Evolutionary conservation across 2,113 vertebrate species (phyloP).

Genomic region (Pseudorasbora parva): DNA sequence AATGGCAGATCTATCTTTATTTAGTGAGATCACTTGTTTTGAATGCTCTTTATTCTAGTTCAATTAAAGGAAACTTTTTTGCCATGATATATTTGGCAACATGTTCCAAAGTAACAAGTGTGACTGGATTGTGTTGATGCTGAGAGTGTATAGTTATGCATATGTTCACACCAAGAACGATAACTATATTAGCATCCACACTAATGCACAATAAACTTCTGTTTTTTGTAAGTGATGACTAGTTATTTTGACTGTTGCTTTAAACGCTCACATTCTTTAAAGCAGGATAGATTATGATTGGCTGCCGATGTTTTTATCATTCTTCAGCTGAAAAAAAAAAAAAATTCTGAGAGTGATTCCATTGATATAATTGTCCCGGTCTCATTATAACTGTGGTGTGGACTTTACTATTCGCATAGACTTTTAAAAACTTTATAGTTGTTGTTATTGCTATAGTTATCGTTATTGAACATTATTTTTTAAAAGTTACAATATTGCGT

Average conservation of each 20-base stretch:
- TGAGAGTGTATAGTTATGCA: neutral
- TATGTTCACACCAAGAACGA: neutral
- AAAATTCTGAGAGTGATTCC: neutral
- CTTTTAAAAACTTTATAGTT: too few species aligned
- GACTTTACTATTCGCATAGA: too few species aligned
- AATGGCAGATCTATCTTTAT: constrained; percentile 17
- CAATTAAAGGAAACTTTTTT: neutral
- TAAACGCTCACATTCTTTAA: neutral
- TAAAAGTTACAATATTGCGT: too few species aligned
- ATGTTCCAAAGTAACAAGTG: neutral
- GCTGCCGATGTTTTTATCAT: too few species aligned
- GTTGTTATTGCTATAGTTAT: too few species aligned
- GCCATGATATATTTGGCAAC: neutral
- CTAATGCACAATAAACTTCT: neutral
- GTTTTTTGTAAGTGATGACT: neutral
- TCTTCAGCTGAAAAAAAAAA: too few species aligned
- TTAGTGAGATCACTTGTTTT: neutral
- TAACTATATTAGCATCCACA: neutral
- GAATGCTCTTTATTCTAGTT: neutral
- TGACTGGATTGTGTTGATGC: neutral
- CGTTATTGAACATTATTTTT: too few species aligned
- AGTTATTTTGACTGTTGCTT: neutral
- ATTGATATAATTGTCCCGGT: neutral
- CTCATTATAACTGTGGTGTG: too few species aligned
- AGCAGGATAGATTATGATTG: too few species aligned